These are phyloP conservation scores for Phylloscopus collybita DNA, from an alignment of 2,797 vertebrate species.

Conservation along the genomic window DNA sequence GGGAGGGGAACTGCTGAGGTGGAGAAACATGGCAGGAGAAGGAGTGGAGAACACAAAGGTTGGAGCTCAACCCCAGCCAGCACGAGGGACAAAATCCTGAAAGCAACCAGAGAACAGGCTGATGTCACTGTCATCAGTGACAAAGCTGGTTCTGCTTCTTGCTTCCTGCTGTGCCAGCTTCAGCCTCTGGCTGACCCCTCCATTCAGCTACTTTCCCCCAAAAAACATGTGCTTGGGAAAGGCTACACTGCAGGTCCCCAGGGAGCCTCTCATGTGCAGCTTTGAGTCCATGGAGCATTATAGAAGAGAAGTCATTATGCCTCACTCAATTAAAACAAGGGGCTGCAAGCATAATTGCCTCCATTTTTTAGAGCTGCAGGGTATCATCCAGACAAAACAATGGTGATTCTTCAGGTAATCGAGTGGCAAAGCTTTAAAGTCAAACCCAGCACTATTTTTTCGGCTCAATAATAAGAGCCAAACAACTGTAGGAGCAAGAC, in stretches of 20 bases:
- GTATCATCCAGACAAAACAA: slow-evolving; percentile 26
- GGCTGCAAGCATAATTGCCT: slow-evolving; percentile 61
- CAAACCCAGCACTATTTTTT: background rate
- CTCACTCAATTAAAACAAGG: slow-evolving; percentile 61
- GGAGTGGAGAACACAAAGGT: fast-evolving
- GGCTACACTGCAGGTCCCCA: background rate
- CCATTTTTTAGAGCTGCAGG: slow-evolving; percentile 56
- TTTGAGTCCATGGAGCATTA: slow-evolving; percentile 27
- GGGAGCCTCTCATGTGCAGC: background rate
- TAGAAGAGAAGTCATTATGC: slow-evolving; percentile 56
- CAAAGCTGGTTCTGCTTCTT: background rate
- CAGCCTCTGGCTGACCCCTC: slow-evolving; percentile 66
- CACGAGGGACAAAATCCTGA: background rate
- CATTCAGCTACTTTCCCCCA: background rate
- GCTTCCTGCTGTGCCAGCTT: slow-evolving; percentile 57
- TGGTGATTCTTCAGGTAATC: slow-evolving; percentile 50
- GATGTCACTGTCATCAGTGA: background rate
- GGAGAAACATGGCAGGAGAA: background rate
- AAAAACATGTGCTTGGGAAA: slow-evolving; percentile 6
- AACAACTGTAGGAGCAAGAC: background rate
- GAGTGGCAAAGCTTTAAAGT: slow-evolving; percentile 22
- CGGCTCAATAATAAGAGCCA: background rate
- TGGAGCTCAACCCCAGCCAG: background rate
- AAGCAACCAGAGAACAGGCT: background rate
- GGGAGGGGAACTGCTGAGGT: background rate